These are phyloP conservation scores for Centropus bengalensis DNA, from an alignment of 2,113 vertebrate species.

Conservation along the genomic window DNA sequence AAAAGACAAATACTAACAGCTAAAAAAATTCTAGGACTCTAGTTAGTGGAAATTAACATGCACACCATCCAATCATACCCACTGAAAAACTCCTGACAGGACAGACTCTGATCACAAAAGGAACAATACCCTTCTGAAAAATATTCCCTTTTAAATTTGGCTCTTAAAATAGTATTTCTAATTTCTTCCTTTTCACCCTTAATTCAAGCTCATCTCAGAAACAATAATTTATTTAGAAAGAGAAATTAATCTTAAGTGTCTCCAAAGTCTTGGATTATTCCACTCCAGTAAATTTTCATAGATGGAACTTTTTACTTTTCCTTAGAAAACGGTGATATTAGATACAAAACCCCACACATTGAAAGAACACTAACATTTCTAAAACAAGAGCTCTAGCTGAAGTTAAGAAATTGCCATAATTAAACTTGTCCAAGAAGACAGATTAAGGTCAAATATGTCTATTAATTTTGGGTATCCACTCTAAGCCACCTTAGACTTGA, in stretches of 20 bases:
- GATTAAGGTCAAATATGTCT: slow-evolving; percentile 65
- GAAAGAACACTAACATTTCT: slow-evolving; percentile 25
- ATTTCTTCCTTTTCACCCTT: background rate
- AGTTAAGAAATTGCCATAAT: slow-evolving; percentile 59
- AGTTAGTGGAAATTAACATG: background rate
- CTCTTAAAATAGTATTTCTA: background rate
- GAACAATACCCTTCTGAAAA: background rate
- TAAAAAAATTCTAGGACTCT: background rate
- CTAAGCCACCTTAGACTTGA: background rate
- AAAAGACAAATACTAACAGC: background rate
- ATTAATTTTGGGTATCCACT: slow-evolving; percentile 50
- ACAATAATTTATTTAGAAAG: background rate
- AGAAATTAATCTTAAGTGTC: background rate
- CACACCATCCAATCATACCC: background rate
- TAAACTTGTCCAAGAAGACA: slow-evolving; percentile 66
- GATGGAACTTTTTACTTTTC: background rate
- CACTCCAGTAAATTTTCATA: background rate
- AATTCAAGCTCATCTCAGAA: background rate
- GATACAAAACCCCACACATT: background rate
- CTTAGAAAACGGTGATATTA: background rate
- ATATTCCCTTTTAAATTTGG: background rate
- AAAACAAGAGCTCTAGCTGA: background rate
- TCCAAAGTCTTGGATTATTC: background rate
- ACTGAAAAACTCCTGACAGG: background rate
- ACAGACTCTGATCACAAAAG: background rate